Conservation (phyloP, 1,140 invertebrate genomes). For the Bradysia coprophila region DNA sequence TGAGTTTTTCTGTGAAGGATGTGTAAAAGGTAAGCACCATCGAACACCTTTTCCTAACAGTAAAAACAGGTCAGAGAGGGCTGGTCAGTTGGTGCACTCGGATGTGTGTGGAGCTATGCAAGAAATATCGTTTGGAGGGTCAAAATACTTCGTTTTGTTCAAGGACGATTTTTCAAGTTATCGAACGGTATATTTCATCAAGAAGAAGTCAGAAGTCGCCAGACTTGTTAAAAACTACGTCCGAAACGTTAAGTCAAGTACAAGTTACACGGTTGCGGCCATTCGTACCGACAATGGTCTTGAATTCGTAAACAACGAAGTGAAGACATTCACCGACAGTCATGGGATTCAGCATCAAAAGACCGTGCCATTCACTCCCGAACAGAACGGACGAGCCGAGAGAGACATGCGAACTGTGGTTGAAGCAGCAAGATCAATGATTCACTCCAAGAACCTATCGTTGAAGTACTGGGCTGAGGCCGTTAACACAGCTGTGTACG, state of each 20-base stretch:
- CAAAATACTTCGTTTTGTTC: constrained; percentile 14
- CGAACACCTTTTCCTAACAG: constrained; percentile 1
- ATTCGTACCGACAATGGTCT: constrained; percentile 20
- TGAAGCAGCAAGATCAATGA: constrained; percentile 14
- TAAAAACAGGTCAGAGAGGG: background rate
- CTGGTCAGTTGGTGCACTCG: constrained; percentile 10
- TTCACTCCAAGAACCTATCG: constrained; percentile 5
- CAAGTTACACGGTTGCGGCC: constrained; percentile 13
- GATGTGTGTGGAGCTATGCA: constrained; percentile 16
- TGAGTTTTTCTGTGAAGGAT: background rate
- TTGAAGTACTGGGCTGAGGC: constrained; percentile 23
- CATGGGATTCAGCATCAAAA: constrained; percentile 7
- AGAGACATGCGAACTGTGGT: constrained; percentile 5
- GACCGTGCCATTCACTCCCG: constrained; percentile 6
- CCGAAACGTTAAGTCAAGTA: background rate
- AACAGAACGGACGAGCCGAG: constrained; percentile 8
- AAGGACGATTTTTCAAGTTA: constrained; percentile 1
- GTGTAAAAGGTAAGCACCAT: constrained; percentile 1
- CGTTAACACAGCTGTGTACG: constrained; percentile 18
- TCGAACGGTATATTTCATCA: background rate
- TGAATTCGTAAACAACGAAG: constrained; percentile 12
- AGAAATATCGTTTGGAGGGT: constrained; percentile 8
- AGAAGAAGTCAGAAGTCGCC: background rate
- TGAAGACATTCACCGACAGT: background rate
- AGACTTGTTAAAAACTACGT: background rate